These are phyloP conservation scores for Notodonta ziczac DNA, from an alignment of 2,888 invertebrate species.

Conservation along the genomic window DNA sequence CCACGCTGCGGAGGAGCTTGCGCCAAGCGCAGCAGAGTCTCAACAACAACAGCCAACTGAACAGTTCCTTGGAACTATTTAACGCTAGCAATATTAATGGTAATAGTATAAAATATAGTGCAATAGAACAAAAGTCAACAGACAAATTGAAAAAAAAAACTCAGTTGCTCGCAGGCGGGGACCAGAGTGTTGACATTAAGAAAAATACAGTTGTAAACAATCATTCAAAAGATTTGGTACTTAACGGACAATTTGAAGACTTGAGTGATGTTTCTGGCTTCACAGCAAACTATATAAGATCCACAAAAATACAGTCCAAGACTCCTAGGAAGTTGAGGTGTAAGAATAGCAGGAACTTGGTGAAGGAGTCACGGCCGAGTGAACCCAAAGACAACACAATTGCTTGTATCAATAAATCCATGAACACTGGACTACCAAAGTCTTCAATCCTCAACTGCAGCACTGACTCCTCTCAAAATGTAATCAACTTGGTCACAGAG, in stretches of 20 bases:
- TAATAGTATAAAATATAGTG: constrained; percentile 36
- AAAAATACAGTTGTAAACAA: constrained; percentile 36
- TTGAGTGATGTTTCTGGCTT: constrained; percentile 79
- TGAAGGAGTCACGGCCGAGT: constrained; percentile 54
- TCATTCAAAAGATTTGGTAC: constrained; percentile 38
- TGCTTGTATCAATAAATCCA: constrained; percentile 64
- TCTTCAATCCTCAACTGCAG: constrained; percentile 58
- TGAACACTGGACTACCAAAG: constrained; percentile 53
- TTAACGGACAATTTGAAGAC: constrained; percentile 73
- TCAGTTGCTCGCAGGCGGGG: constrained; percentile 41
- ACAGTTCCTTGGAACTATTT: constrained; percentile 62
- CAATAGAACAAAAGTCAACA: constrained; percentile 29
- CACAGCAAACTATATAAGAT: constrained; percentile 79
- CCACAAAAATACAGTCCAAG: constrained; percentile 72
- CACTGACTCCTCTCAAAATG: constrained; percentile 71
- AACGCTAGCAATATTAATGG: constrained; percentile 50
- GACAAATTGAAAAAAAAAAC: constrained; percentile 39
- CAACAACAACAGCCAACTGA: constrained; percentile 56
- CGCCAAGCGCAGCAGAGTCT: constrained; percentile 58
- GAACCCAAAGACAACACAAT: constrained; percentile 48
- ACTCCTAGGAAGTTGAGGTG: constrained; percentile 61
- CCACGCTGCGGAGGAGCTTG: constrained; percentile 62
- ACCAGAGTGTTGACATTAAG: constrained; percentile 41
- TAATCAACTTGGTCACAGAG: constrained; percentile 64
- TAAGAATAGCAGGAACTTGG: constrained; percentile 58